Evolutionary conservation across 2,113 vertebrate species (phyloP).

Genomic region (Stictonetta naevosa): DNA sequence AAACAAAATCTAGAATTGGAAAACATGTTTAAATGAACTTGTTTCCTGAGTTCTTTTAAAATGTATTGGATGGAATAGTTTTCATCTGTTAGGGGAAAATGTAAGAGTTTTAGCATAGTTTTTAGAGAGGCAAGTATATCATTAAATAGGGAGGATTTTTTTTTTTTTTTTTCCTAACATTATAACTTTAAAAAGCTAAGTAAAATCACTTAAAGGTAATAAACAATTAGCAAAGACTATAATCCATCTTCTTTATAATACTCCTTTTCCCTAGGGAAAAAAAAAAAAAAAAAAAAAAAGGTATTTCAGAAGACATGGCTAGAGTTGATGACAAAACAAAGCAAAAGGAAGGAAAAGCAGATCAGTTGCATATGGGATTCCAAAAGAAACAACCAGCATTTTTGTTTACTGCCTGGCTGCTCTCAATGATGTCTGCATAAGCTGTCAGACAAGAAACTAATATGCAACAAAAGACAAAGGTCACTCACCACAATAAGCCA

Average conservation of each 20-base stretch:
- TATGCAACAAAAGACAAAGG: background rate
- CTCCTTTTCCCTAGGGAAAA: background rate
- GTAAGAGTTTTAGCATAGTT: background rate
- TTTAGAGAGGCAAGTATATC: background rate
- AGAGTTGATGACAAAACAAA: background rate
- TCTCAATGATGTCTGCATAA: background rate
- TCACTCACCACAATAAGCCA: background rate
- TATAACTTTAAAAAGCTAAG: background rate
- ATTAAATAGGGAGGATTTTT: background rate
- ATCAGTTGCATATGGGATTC: background rate
- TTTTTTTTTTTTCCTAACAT: background rate
- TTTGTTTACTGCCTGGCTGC: background rate
- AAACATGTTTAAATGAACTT: background rate
- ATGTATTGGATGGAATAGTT: background rate
- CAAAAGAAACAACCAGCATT: background rate
- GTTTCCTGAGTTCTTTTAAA: background rate
- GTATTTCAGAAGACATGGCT: background rate
- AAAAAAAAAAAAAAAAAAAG: background rate
- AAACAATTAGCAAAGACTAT: background rate
- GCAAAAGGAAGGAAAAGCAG: background rate
- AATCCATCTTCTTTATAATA: background rate
- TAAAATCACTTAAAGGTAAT: background rate
- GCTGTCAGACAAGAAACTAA: background rate
- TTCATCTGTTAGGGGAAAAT: background rate
- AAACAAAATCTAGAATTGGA: background rate